These are phyloP conservation scores for Spinus pinus DNA, from an alignment of 2,797 vertebrate species.

Conservation along the genomic window DNA sequence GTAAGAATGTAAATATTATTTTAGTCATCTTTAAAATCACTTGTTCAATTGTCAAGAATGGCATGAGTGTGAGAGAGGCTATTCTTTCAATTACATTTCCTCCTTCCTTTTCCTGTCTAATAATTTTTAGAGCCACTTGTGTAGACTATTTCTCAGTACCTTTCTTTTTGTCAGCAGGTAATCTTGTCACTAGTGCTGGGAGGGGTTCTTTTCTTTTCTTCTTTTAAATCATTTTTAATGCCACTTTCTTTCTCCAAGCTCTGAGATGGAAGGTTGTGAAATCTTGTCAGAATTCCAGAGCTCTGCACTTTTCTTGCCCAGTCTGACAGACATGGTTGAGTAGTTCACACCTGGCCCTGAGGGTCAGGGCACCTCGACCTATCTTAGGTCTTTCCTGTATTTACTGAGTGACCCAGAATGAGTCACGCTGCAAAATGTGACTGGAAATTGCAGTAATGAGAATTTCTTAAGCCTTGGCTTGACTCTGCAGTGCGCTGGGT, in stretches of 20 bases:
- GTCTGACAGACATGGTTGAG: neutral
- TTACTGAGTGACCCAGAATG: neutral
- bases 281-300: neutral
- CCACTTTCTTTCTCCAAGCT: neutral
- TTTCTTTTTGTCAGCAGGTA: neutral
- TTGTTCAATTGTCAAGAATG: conserved; percentile 34
- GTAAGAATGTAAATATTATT: conserved; percentile 42
- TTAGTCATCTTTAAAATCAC: conserved; percentile 33
- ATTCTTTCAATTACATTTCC: conserved; percentile 1
- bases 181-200: neutral
- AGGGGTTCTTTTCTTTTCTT: neutral
- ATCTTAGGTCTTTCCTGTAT: neutral
- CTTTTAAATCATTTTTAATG: neutral
- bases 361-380: conserved; percentile 20
- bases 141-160: neutral
- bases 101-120: neutral
- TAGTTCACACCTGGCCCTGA: neutral
- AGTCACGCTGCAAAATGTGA: conserved; percentile 10
- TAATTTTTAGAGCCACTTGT: neutral
- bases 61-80: neutral
- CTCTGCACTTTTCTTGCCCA: neutral
- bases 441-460: neutral
- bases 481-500: neutral
- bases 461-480: neutral
- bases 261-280: neutral